A percentile compares a stretch with the other conserved stretches of the same genome.
Evolutionary conservation across 2,888 invertebrate genomes (phyloP).

Genomic region (Corbicula japonica): DNA sequence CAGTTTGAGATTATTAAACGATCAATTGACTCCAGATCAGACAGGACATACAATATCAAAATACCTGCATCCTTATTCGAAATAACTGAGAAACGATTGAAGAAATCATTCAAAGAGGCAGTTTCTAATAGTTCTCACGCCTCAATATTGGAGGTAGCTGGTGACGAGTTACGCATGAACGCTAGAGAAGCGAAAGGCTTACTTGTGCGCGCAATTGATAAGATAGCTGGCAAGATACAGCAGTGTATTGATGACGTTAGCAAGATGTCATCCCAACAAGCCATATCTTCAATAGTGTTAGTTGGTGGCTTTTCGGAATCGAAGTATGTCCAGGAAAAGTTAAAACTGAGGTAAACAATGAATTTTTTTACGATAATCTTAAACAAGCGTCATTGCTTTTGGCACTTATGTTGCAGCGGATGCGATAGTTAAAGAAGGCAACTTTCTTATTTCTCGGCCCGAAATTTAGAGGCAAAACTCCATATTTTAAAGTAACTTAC

Average conservation of each 20-base stretch:
- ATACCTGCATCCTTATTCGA: constrained; percentile 49
- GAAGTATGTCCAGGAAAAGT: constrained; percentile 52
- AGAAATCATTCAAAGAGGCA: constrained; percentile 29
- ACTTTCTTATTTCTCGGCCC: too few species aligned
- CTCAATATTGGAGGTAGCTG: constrained; percentile 23
- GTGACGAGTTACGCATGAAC: constrained; percentile 54
- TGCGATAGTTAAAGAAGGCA: too few species aligned
- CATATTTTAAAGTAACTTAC: too few species aligned
- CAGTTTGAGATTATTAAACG: constrained; percentile 62
- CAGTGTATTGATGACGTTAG: constrained; percentile 30
- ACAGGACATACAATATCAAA: constrained; percentile 45
- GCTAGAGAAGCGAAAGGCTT: constrained; percentile 34
- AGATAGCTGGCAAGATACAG: constrained; percentile 17
- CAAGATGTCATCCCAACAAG: not conserved
- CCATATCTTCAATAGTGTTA: constrained; percentile 48
- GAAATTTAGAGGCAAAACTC: too few species aligned
- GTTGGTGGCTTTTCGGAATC: constrained; percentile 67
- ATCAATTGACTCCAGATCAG: constrained; percentile 30
- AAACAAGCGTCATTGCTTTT: too few species aligned
- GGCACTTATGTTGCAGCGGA: too few species aligned
- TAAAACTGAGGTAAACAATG: constrained; percentile 40
- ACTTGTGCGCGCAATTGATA: constrained; percentile 31
- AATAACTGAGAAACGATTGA: constrained; percentile 10
- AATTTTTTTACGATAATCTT: not conserved
- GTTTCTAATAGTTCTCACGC: constrained; percentile 29